Conservation (phyloP, 1,140 invertebrate species). For the Spodoptera frugiperda region DNA sequence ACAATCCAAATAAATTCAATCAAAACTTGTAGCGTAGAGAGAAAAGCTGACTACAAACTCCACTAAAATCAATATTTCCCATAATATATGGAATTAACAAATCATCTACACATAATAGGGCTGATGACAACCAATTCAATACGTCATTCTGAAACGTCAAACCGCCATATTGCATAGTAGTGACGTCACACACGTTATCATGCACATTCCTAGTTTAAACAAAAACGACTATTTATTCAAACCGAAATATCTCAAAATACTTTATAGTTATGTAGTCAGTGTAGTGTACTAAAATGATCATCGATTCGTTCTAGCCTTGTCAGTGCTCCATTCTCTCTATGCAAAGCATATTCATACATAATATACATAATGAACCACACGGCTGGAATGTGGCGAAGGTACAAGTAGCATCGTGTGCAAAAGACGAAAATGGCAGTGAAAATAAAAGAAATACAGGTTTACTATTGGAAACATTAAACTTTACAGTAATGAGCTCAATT, state of each 20-base stretch:
- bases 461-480: background rate
- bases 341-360: constrained; percentile 8
- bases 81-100: too few species aligned
- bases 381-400: constrained; percentile 45
- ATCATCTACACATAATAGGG: too few species aligned
- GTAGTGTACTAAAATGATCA: background rate
- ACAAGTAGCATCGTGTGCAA: constrained; percentile 42
- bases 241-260: too few species aligned
- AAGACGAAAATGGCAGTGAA: constrained; percentile 35
- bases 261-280: too few species aligned
- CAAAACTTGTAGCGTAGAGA: constrained; percentile 13
- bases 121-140: too few species aligned
- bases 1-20: constrained; percentile 16
- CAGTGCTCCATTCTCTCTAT: background rate
- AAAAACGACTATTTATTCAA: too few species aligned
- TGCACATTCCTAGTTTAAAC: too few species aligned
- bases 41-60: background rate
- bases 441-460: background rate
- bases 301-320: background rate
- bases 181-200: too few species aligned
- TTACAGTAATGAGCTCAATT: background rate
- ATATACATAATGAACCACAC: constrained; percentile 26
- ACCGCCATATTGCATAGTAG: too few species aligned
- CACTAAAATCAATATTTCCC: background rate
- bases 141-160: too few species aligned